Evolutionary conservation across 1,140 invertebrate species (phyloP), one percentile per base, ranked within the genome.

Genomic region (Subanguina moxae): DNA sequence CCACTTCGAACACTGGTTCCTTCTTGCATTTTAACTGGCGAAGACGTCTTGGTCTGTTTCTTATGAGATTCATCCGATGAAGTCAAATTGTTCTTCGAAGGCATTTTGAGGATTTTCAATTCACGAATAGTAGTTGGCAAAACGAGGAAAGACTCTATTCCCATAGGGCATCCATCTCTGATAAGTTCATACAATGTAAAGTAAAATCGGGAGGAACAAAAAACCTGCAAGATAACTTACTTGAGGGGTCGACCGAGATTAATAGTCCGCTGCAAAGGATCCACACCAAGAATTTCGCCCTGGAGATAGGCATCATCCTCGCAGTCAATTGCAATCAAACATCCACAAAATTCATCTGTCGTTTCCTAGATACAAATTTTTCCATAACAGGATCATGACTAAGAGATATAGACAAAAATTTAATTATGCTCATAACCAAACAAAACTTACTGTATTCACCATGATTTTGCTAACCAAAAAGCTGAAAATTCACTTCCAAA

Each of bases 41-140:
- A 38, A 3, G 11, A 38, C 32, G 11, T 5, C 32, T 3, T 38
- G 3, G 32, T 11, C 32, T 5, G 3, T 38, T 38, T 11, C 11
- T 11, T 38, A 3, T 5, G 32, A 3, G 32, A 38, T 5, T 38
- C 32, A 38, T 38, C 32, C 3, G 32, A 38, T 11, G 32, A 38
- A 38, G 32, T 38, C 32, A 38, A 3, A 38, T 38, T 38, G 11
- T 57, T 57, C 52, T 23, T 23, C 52, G 21, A 11, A 23, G 52
- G 52, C 52, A 57, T 23, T 30, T 57, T 57, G 3, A 57, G 52
- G 11, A 62, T 52, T 52, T 30, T 62, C 61, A 62, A 17, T 23
- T 62, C 32, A 23, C 32, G 25, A 3, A 62, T 62, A 13, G 23
- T 11, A 21, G 32, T 23, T 27, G 61, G 21, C 25, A 23, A 15